These are phyloP conservation scores for Odontomachus brunneus DNA, from an alignment of 1,140 invertebrate species.

Conservation along the genomic window DNA sequence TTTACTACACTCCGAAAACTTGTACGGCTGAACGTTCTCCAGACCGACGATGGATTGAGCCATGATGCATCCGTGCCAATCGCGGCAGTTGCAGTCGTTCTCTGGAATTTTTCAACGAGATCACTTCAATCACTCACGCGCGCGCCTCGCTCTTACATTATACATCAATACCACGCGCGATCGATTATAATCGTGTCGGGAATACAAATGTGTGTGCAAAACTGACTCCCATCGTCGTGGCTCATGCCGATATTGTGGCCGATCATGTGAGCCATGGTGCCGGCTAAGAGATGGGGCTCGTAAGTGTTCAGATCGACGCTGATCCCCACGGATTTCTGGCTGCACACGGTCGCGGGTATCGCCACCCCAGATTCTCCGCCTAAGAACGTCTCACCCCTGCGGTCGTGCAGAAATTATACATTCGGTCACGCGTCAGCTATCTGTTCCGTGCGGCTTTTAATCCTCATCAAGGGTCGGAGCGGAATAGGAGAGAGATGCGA, in stretches of 20 bases:
- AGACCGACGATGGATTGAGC: slow-evolving; percentile 95
- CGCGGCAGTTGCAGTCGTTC: slow-evolving; percentile 93
- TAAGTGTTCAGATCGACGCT: slow-evolving; percentile 96
- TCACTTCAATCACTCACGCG: neutral
- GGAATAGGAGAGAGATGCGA: too few species aligned
- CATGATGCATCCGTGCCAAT: slow-evolving; percentile 99
- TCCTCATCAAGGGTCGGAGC: too few species aligned
- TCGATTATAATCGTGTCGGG: neutral
- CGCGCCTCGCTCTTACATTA: too few species aligned
- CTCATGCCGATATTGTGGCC: slow-evolving; percentile 98
- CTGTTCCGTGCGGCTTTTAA: too few species aligned
- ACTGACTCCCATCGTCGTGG: slow-evolving; percentile 95
- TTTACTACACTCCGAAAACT: slow-evolving; percentile 95
- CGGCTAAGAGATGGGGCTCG: slow-evolving; percentile 96
- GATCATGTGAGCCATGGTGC: slow-evolving; percentile 98
- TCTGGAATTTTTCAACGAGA: slow-evolving; percentile 78
- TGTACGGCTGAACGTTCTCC: slow-evolving; percentile 96
- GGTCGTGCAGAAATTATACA: slow-evolving; percentile 29
- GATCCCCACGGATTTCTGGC: slow-evolving; percentile 95
- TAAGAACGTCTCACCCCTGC: slow-evolving; percentile 93
- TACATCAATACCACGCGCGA: neutral
- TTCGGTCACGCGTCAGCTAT: neutral
- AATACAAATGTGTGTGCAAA: slow-evolving; percentile 18
- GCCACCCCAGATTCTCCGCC: slow-evolving; percentile 96
- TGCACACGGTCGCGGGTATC: slow-evolving; percentile 96